Percentiles rank a stretch among this genome's conserved stretches.
These are phyloP conservation scores for Amblyjoppa proteus DNA, from an alignment of 2,888 invertebrate genomes.

Conservation along the genomic window DNA sequence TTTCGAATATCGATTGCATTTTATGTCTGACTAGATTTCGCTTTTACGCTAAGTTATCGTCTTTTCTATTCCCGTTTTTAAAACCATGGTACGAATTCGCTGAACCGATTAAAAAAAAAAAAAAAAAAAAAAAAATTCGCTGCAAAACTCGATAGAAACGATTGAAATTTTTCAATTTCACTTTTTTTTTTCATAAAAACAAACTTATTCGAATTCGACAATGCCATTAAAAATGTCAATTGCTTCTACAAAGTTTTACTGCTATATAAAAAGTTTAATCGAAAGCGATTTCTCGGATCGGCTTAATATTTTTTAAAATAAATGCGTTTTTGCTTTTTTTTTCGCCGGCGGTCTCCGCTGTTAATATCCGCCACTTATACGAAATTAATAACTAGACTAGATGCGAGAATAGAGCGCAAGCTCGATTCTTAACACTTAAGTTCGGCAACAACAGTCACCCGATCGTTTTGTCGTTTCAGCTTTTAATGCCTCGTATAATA, in stretches of 20 bases:
- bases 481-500: constrained; percentile 51
- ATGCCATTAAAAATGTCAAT: background rate
- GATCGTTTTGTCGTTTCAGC: constrained; percentile 26
- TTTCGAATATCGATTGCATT: constrained; percentile 41
- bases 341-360: constrained; percentile 7
- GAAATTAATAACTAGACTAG: constrained; percentile 56
- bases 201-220: background rate
- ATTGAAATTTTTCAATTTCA: constrained; percentile 4
- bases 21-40: constrained; percentile 34
- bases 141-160: background rate
- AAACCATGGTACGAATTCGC: constrained; percentile 22
- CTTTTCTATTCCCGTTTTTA: constrained; percentile 9
- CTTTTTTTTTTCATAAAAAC: background rate
- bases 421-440: constrained; percentile 53
- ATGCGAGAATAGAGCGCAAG: constrained; percentile 43
- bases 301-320: constrained; percentile 4
- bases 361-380: constrained; percentile 43
- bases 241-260: constrained; percentile 3
- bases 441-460: constrained; percentile 39
- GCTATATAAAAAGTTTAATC: background rate
- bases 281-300: background rate
- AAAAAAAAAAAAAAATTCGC: background rate
- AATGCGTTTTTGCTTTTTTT: constrained; percentile 20
- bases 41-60: constrained; percentile 28
- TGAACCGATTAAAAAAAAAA: background rate